Conservation (phyloP, 2,797 vertebrate species). For the Spea hammondii region DNA sequence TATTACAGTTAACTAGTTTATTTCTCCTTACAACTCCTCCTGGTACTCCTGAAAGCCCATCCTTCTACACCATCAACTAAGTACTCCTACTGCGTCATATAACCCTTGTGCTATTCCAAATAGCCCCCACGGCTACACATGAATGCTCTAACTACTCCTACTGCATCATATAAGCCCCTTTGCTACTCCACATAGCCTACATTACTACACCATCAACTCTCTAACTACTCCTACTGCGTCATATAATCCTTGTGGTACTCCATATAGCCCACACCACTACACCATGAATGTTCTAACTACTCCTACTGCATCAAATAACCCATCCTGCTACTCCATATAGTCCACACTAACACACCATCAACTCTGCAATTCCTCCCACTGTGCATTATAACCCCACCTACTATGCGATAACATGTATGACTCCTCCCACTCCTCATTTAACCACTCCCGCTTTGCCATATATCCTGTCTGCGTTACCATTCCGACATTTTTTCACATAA, state of each 20-base stretch:
- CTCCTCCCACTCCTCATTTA: background rate
- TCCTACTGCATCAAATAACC: background rate
- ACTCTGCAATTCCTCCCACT: background rate
- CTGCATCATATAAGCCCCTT: background rate
- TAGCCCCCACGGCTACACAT: background rate
- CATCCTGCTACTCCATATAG: background rate
- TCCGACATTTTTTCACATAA: background rate
- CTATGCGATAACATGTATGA: background rate
- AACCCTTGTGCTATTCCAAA: background rate
- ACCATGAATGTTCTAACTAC: background rate
- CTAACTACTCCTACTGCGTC: background rate
- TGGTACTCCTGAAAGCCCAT: background rate
- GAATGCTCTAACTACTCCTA: background rate
- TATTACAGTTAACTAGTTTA: background rate
- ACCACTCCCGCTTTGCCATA: background rate
- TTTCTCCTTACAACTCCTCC: constrained; percentile 17
- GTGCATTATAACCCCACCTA: background rate
- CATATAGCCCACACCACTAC: background rate
- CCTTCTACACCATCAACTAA: background rate
- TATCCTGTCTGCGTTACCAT: background rate
- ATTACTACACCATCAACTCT: no score
- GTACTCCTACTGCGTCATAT: background rate
- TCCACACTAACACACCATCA: background rate
- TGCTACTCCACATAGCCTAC: no score
- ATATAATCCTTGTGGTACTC: background rate